phyloP scores from a whole-genome alignment of 2,888 invertebrate genomes.

The Chymomyza amoena region DNA sequence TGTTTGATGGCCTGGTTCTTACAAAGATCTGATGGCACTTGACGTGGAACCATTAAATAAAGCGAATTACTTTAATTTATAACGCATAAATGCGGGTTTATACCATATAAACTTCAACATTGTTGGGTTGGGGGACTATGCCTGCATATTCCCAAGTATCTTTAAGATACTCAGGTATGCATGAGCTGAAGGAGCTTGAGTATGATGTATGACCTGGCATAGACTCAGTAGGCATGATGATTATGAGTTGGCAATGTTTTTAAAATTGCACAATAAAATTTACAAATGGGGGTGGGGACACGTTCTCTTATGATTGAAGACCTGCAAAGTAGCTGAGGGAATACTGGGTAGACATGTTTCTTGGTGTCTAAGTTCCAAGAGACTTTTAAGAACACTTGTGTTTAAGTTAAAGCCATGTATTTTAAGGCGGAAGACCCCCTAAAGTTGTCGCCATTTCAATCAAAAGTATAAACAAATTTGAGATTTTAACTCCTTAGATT shows the following conservation, averaged over 20 bases:
- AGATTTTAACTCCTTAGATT: too few species aligned
- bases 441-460: too few species aligned
- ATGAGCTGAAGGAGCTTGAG: constrained; percentile 48
- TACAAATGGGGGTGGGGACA: background rate
- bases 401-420: too few species aligned
- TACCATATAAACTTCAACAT: background rate
- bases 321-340: background rate
- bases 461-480: too few species aligned
- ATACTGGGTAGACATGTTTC: background rate
- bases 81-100: constrained; percentile 14
- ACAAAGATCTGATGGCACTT: background rate
- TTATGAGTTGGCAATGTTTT: constrained; percentile 35
- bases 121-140: background rate
- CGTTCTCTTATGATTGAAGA: background rate
- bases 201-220: constrained; percentile 66
- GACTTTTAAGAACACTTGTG: too few species aligned
- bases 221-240: constrained; percentile 48
- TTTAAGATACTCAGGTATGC: constrained; percentile 60
- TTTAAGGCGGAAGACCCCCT: too few species aligned
- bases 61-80: constrained; percentile 69
- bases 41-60: constrained; percentile 32
- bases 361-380: background rate
- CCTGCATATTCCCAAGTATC: constrained; percentile 15
- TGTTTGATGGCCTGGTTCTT: constrained; percentile 50
- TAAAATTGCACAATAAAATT: background rate